phyloP scores from a whole-genome alignment of 2,797 vertebrate species.

The Tolypeutes matacus region DNA sequence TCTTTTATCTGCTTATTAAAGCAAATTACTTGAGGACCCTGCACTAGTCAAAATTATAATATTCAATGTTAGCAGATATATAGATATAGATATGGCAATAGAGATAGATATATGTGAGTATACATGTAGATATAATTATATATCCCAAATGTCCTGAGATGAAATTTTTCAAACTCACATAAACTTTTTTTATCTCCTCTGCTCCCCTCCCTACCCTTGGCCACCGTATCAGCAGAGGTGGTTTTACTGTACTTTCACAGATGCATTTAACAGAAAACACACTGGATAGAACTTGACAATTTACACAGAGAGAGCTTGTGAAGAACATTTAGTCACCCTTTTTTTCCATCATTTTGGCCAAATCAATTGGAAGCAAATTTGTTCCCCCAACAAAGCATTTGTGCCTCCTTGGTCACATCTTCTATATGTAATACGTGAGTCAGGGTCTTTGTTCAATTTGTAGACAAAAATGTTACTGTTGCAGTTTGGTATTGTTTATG shows the following conservation, averaged over 20 bases:
- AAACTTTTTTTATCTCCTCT: background rate
- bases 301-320: background rate
- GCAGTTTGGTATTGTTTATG: no score
- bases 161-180: background rate
- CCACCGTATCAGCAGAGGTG: background rate
- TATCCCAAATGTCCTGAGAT: background rate
- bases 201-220: background rate
- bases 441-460: background rate
- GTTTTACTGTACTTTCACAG: slow-evolving; percentile 31
- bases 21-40: background rate
- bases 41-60: background rate
- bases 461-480: background rate
- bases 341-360: slow-evolving; percentile 10
- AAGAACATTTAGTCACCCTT: background rate
- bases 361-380: background rate
- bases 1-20: background rate
- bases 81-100: background rate
- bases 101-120: background rate
- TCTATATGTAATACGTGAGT: background rate
- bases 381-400: background rate
- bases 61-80: background rate
- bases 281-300: background rate
- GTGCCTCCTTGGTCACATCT: background rate
- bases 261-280: background rate
- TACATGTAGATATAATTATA: background rate